These are phyloP conservation scores for Phalloptychus januarius DNA, from an alignment of 2,797 vertebrate species.

Conservation along the genomic window DNA sequence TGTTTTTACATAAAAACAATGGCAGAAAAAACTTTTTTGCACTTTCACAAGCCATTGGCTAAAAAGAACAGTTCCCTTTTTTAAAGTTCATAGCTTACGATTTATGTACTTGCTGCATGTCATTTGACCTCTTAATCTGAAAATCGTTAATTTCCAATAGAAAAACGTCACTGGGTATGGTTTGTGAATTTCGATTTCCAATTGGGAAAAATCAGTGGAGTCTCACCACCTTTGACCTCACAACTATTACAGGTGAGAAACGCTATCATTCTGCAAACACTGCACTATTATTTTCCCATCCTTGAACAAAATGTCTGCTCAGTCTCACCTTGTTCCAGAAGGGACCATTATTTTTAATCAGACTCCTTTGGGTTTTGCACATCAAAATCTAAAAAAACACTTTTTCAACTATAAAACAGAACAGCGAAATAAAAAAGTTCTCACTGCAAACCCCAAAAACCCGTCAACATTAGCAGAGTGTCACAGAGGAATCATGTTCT, in stretches of 20 bases:
- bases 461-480: not conserved
- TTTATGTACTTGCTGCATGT: not conserved
- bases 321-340: not conserved
- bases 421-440: not conserved
- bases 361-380: not conserved
- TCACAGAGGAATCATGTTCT: not conserved
- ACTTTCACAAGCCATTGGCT: not conserved
- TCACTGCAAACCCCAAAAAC: not conserved
- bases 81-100: not conserved
- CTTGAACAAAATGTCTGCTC: not conserved
- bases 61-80: not conserved
- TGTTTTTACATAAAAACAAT: not conserved
- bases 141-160: not conserved
- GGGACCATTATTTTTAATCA: not conserved
- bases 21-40: not conserved
- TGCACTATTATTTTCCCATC: not conserved
- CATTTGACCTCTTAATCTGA: not conserved
- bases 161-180: not conserved
- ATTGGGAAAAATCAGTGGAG: not conserved
- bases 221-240: not conserved
- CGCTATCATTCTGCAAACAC: not conserved
- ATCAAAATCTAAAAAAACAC: not conserved
- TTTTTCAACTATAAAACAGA: not conserved
- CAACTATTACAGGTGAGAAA: not conserved
- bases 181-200: not conserved